Conservation (phyloP, 2,797 vertebrate genomes). For the Bovichtus variegatus region DNA sequence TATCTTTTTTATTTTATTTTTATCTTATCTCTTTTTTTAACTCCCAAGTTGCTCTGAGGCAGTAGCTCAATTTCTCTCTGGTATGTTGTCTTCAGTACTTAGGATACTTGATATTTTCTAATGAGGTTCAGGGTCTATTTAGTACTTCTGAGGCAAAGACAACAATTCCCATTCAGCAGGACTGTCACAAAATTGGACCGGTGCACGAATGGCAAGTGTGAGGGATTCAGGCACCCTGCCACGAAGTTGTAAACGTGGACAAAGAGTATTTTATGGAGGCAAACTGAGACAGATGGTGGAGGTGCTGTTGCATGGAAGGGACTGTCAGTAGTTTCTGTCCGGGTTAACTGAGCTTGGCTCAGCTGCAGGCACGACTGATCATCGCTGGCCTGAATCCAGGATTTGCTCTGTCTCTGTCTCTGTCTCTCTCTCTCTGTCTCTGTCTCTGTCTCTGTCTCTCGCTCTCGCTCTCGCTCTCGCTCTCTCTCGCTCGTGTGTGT, state of each 20-base stretch:
- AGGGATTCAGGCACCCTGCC: slow-evolving; percentile 51
- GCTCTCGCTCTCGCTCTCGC: too few relatives aligned
- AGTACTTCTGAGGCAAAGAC: slow-evolving; percentile 19
- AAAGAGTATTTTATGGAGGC: slow-evolving; percentile 63
- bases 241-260: slow-evolving; percentile 57
- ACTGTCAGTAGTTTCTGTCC: slow-evolving; percentile 31
- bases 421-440: too few relatives aligned
- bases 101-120: background rate
- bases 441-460: too few relatives aligned
- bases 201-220: slow-evolving; percentile 26
- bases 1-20: background rate
- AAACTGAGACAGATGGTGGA: slow-evolving; percentile 64
- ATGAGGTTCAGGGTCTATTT: slow-evolving; percentile 21
- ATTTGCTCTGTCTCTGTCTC: too few relatives aligned
- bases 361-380: slow-evolving; percentile 35
- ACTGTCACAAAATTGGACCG: slow-evolving; percentile 39
- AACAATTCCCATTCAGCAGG: slow-evolving; percentile 39
- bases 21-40: background rate
- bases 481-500: slow-evolving; percentile 11
- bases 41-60: background rate
- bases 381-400: slow-evolving; percentile 41
- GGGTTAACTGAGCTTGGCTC: slow-evolving; percentile 54
- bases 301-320: slow-evolving; percentile 52
- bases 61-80: background rate
- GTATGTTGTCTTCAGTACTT: background rate